Conservation (phyloP, 2,797 vertebrate genomes). For the Macrochelys suwanniensis region DNA sequence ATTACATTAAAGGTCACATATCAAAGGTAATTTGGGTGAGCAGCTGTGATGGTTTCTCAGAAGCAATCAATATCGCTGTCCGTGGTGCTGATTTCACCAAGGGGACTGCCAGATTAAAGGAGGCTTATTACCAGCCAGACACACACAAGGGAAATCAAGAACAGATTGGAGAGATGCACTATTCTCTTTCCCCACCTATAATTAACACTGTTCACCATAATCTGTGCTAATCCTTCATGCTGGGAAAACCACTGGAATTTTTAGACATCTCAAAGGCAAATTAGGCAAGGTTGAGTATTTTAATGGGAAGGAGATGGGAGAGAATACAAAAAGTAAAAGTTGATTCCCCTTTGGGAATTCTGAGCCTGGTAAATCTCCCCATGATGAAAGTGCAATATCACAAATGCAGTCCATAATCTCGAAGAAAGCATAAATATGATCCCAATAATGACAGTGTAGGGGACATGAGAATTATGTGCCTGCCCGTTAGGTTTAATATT, state of each 20-base stretch:
- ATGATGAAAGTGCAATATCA: constrained; percentile 1
- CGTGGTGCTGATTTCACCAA: constrained; percentile 88
- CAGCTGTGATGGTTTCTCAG: constrained; percentile 96
- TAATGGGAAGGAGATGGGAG: neutral
- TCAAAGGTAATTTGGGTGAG: constrained; percentile 99
- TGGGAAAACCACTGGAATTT: constrained; percentile 77
- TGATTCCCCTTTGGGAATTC: neutral
- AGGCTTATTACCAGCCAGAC: constrained; percentile 86
- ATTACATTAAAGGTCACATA: constrained; percentile 99
- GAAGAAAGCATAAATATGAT: neutral
- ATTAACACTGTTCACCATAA: constrained; percentile 86
- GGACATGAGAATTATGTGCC: constrained; percentile 11
- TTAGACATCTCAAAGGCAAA: constrained; percentile 58
- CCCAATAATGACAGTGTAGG: neutral
- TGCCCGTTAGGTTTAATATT: constrained; percentile 32
- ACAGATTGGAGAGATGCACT: constrained; percentile 80
- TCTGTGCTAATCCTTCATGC: constrained; percentile 85
- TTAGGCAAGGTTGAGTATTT: constrained; percentile 58
- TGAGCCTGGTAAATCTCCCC: neutral
- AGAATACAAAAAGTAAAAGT: constrained; percentile 27
- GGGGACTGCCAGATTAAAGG: constrained; percentile 86
- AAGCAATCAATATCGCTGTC: constrained; percentile 96
- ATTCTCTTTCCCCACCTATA: constrained; percentile 81
- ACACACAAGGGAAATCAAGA: constrained; percentile 86
- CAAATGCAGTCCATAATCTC: neutral